phyloP scores from a whole-genome alignment of 2,797 vertebrate species.

The Mormyrus proboscirostris region DNA sequence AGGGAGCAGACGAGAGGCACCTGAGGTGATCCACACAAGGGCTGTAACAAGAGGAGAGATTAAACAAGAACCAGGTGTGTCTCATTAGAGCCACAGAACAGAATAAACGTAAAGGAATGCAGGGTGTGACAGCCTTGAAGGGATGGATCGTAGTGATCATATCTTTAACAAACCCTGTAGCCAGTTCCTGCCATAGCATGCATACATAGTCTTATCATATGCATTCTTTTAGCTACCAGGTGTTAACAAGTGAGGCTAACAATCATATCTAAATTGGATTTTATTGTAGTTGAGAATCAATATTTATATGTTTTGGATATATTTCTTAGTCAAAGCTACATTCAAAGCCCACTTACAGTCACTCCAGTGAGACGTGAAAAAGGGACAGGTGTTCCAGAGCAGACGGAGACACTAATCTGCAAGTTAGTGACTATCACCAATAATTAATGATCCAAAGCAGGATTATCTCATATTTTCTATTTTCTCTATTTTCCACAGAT shows the following conservation, averaged over 20 bases:
- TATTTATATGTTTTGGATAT: neutral
- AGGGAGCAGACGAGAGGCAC: no score
- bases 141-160: neutral
- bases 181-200: neutral
- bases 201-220: neutral
- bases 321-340: neutral
- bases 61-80: no score
- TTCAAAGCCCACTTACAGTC: neutral
- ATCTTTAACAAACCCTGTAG: neutral
- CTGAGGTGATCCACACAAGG: no score
- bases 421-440: neutral
- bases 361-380: neutral
- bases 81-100: no score
- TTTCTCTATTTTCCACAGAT: neutral
- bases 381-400: neutral
- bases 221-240: neutral
- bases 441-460: neutral
- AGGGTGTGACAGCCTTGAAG: neutral
- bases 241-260: neutral
- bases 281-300: neutral
- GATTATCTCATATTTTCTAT: neutral
- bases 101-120: no score
- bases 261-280: neutral
- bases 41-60: no score
- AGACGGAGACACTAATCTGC: neutral